A percentile compares a stretch with the other conserved stretches of the same genome.
phyloP scores from a whole-genome alignment of 2,113 vertebrate species.

The Noctilio leporinus region DNA sequence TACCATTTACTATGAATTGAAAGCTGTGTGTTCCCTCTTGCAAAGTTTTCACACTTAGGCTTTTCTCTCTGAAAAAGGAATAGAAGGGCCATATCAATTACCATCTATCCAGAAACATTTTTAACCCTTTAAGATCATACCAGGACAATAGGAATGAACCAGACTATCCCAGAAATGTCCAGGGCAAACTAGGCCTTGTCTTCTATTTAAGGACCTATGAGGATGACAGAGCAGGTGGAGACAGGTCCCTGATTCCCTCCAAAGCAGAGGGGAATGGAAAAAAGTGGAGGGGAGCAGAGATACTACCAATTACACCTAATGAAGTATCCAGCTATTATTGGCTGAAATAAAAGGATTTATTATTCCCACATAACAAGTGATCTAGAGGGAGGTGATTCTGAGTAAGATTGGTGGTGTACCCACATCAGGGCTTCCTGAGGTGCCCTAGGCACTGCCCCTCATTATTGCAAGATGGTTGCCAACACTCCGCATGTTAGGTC shows the following conservation, averaged over 20 bases:
- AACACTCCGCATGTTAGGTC: background rate
- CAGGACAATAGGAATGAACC: background rate
- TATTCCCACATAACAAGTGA: background rate
- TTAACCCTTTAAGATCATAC: background rate
- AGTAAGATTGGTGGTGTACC: background rate
- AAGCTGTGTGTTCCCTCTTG: background rate
- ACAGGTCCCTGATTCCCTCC: background rate
- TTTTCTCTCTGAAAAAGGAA: background rate
- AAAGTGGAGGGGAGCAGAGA: background rate
- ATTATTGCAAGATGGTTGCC: background rate
- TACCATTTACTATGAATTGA: background rate
- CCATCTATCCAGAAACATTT: background rate
- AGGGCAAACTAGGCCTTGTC: background rate
- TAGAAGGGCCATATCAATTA: background rate
- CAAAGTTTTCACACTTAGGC: background rate
- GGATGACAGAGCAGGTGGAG: background rate
- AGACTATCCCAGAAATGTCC: background rate
- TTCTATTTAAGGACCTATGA: background rate
- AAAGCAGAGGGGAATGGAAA: background rate
- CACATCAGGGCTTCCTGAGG: background rate
- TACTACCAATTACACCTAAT: background rate
- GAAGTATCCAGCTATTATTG: background rate
- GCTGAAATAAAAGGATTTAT: background rate
- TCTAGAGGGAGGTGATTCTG: background rate
- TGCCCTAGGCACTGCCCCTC: background rate